A percentile compares a stretch with the other conserved stretches of the same genome.
Evolutionary conservation across 1,140 invertebrate genomes (phyloP).

Genomic region (Drosophila lacertosa): DNA sequence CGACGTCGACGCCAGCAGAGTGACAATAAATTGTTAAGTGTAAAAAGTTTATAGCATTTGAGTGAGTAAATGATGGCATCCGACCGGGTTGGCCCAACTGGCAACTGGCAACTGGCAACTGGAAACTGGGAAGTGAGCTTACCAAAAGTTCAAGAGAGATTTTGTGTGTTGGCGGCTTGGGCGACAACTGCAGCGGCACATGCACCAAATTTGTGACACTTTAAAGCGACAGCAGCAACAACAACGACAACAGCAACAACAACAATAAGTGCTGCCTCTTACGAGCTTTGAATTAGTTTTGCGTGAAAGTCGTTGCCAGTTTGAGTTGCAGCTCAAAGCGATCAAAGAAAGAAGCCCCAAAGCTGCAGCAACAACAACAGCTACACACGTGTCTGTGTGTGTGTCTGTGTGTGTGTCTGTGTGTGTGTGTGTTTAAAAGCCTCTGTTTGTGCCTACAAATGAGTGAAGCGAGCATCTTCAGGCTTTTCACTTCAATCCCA

Average conservation of each 20-base stretch:
- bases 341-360: slow-evolving; percentile 33
- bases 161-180: slow-evolving; percentile 35
- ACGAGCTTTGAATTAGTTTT: slow-evolving; percentile 31
- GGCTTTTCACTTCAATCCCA: not conserved
- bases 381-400: too few species aligned
- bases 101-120: slow-evolving; percentile 1
- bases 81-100: slow-evolving; percentile 4
- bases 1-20: slow-evolving; percentile 41
- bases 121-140: slow-evolving; percentile 24
- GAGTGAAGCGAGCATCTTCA: slow-evolving; percentile 11
- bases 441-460: not conserved
- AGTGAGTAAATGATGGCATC: slow-evolving; percentile 70
- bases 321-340: slow-evolving; percentile 34
- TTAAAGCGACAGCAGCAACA: slow-evolving; percentile 15
- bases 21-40: slow-evolving; percentile 81
- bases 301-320: slow-evolving; percentile 20
- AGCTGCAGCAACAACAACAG: slow-evolving; percentile 8
- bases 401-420: too few species aligned
- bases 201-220: slow-evolving; percentile 45
- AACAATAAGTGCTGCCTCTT: slow-evolving; percentile 9
- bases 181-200: slow-evolving; percentile 24
- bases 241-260: slow-evolving; percentile 12
- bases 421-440: too few species aligned
- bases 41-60: slow-evolving; percentile 75
- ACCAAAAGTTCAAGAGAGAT: slow-evolving; percentile 54